Evolutionary conservation across 2,888 invertebrate species (phyloP).

Genomic region (Trichogramma dendrolimi): DNA sequence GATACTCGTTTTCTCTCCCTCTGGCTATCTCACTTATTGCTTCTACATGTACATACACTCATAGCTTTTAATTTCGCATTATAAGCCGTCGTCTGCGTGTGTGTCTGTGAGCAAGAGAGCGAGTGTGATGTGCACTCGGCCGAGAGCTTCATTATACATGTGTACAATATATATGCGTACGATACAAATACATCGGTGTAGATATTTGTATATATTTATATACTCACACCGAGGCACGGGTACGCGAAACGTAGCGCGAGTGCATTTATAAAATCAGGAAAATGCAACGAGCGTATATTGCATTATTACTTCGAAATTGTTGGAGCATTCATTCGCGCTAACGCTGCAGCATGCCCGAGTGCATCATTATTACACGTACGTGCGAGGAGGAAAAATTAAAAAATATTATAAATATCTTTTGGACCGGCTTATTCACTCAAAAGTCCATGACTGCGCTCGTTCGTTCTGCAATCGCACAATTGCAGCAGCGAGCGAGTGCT

Average conservation of each 20-base stretch:
- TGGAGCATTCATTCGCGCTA: conserved; percentile 14
- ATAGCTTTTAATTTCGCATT: conserved; percentile 25
- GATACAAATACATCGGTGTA: no score
- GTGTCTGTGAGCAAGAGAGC: not conserved
- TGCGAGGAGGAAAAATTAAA: no score
- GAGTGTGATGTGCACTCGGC: no score
- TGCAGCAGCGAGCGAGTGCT: no score
- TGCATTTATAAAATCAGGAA: conserved; percentile 25
- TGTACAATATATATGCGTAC: no score
- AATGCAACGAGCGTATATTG: conserved; percentile 5
- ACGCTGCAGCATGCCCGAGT: not conserved
- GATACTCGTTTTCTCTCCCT: conserved; percentile 10
- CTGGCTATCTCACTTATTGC: not conserved
- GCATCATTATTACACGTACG: no score
- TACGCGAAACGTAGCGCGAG: conserved; percentile 4
- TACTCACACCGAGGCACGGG: not conserved
- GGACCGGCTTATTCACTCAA: no score
- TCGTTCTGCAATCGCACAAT: no score
- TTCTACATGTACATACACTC: conserved; percentile 6
- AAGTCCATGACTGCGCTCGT: no score
- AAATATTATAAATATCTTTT: no score
- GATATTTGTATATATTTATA: no score
- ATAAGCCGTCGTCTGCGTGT: conserved; percentile 7
- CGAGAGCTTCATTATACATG: no score
- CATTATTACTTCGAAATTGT: conserved; percentile 14